phyloP scores from a whole-genome alignment of 2,113 vertebrate genomes.

The Oryzias woworae region DNA sequence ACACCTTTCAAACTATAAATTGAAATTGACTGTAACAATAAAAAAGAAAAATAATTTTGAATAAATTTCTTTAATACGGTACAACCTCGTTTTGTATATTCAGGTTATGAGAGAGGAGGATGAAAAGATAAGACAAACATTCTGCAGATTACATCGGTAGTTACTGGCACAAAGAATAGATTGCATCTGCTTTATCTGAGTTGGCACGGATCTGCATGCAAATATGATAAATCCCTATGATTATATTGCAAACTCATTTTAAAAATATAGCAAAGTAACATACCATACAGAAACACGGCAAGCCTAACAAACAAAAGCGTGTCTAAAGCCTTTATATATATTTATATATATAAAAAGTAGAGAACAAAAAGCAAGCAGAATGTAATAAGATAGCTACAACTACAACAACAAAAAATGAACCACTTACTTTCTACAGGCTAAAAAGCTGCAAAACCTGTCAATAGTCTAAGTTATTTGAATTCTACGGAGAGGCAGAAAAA shows the following conservation, averaged over 20 bases:
- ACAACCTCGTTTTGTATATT: constrained; percentile 25
- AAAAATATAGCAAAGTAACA: too few relatives aligned
- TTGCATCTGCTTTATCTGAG: constrained; percentile 36
- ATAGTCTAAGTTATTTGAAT: constrained; percentile 13
- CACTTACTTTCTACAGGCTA: neutral
- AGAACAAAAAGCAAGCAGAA: constrained; percentile 8
- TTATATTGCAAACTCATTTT: constrained; percentile 9
- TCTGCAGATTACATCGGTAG: constrained; percentile 12
- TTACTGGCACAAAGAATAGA: constrained; percentile 17
- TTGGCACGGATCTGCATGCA: constrained; percentile 67
- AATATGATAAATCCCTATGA: constrained; percentile 35
- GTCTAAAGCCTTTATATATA: neutral
- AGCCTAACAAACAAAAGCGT: constrained; percentile 10
- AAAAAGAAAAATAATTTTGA: neutral
- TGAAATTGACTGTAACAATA: neutral
- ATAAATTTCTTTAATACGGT: constrained; percentile 36
- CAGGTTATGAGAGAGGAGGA: constrained; percentile 6
- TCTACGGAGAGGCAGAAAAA: constrained; percentile 9
- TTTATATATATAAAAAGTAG: neutral
- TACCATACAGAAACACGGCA: neutral
- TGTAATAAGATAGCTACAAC: constrained; percentile 3
- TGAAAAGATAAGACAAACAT: constrained; percentile 21
- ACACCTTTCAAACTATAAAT: neutral
- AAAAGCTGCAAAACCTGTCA: constrained; percentile 9
- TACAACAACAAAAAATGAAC: constrained; percentile 2